Conservation (phyloP, 2,888 invertebrate genomes). For the Caradrina kadenii region DNA sequence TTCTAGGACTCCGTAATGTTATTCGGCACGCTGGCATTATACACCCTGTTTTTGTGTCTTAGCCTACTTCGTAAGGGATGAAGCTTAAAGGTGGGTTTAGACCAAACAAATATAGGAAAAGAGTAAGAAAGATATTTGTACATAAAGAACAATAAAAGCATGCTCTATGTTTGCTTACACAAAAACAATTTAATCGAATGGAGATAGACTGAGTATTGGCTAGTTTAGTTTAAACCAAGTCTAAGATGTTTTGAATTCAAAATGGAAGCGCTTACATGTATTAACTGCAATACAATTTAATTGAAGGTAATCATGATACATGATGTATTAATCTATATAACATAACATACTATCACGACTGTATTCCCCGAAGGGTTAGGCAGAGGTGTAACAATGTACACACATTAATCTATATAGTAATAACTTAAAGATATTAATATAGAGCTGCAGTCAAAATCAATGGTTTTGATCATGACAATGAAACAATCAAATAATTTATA, state of each 20-base stretch:
- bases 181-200: too few species aligned
- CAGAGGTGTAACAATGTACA: too few species aligned
- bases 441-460: not conserved
- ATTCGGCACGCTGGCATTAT: slow-evolving; percentile 62
- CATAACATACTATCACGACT: too few species aligned
- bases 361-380: too few species aligned
- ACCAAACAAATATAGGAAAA: not conserved
- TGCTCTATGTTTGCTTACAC: too few species aligned
- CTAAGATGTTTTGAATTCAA: not conserved
- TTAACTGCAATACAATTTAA: not conserved
- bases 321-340: not conserved
- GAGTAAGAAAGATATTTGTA: too few species aligned
- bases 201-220: too few species aligned
- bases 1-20: slow-evolving; percentile 57
- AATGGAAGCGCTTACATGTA: slow-evolving; percentile 14
- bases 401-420: too few species aligned
- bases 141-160: too few species aligned
- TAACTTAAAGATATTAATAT: not conserved
- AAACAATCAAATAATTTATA: not conserved
- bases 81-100: slow-evolving; percentile 12
- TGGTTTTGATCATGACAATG: not conserved
- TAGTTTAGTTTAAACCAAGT: too few species aligned
- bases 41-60: slow-evolving; percentile 64
- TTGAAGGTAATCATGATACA: not conserved
- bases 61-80: slow-evolving; percentile 58